Evolutionary conservation across 2,888 invertebrate species (phyloP), one percentile per base, ranked within the genome.

Genomic region (Seira sanloemensis): DNA sequence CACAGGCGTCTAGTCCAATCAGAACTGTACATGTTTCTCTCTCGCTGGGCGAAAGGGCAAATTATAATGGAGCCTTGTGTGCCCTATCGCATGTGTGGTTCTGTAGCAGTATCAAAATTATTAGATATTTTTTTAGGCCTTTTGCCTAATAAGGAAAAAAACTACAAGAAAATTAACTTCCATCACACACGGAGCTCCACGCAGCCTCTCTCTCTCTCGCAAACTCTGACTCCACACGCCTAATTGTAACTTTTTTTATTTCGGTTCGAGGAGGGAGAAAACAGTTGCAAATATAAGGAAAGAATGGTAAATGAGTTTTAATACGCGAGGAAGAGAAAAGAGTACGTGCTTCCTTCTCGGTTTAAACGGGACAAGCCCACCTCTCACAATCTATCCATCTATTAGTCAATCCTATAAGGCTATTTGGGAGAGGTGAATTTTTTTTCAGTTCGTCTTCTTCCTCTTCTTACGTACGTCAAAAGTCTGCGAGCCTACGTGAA

Each of bases 301-400:
- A 69, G 71, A 81, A 81, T 76, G 76, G 65, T 76, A 81, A 81
- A 81, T 81, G 71, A 81, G 75, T 81, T 62, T 62, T 62, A 62
- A 62, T 62, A 62, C 62, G 19, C 62, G 23, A 62, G 23, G n/a
- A 62, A 62, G n/a, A n/a, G 62, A 62, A 62, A 62, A 23, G 62
- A 62, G 62, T 62, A 23, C 62, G 23, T 62, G 62, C 19, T 62
- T 62, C 23, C 62, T 7, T 62, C 62, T 58, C 18, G 7, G 68
- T 75, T 76, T 76, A 76, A 81, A 81, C 76, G 71, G 76, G 54
- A 19, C 69, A 65, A 76, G 81, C 81, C 69, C 81, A 81, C 81
- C 81, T 76, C 76, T 80, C 73, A n/a, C n/a, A 21, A 62, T 62
- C 19, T 62, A 23, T 23, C 81, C 62, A 66, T 71, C 71, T 81